Conservation (phyloP, 2,113 vertebrate species). For the Lepidothrix coronata region DNA sequence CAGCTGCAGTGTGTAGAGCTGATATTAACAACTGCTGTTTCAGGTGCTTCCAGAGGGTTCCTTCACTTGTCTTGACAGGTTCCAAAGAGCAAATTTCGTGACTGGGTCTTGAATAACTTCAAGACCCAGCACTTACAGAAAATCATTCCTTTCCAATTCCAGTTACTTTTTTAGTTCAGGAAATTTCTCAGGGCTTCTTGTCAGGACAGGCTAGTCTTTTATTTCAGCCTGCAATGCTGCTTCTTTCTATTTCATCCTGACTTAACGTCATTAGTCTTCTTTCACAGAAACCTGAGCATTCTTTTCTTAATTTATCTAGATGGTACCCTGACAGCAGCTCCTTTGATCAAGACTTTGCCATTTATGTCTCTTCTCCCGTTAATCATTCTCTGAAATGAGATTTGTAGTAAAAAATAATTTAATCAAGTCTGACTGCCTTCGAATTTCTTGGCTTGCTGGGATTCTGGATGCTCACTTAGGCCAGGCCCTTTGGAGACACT, state of each 20-base stretch:
- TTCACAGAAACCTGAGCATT: constrained; percentile 72
- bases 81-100: not conserved
- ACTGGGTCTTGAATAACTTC: not conserved
- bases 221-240: constrained; percentile 49
- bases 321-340: constrained; percentile 76
- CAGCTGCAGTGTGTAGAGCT: not conserved
- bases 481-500: constrained; percentile 49
- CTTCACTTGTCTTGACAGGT: not conserved
- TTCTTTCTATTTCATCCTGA: constrained; percentile 77
- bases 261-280: constrained; percentile 78
- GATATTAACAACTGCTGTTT: not conserved
- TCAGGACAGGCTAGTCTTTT: constrained; percentile 58
- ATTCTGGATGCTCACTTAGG: constrained; percentile 50
- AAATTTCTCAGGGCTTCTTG: constrained; percentile 64
- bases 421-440: constrained; percentile 74
- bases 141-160: constrained; percentile 34
- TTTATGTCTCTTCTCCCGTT: constrained; percentile 76
- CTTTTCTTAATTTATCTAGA: constrained; percentile 79
- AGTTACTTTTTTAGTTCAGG: constrained; percentile 53
- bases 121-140: not conserved
- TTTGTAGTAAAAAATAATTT: constrained; percentile 74
- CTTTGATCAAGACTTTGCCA: constrained; percentile 76
- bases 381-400: constrained; percentile 79
- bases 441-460: constrained; percentile 57
- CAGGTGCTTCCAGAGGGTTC: constrained; percentile 5